Evolutionary conservation across 1,140 invertebrate genomes (phyloP), one percentile per base, ranked within the genome.

Genomic region (Bombus difficillimus): DNA sequence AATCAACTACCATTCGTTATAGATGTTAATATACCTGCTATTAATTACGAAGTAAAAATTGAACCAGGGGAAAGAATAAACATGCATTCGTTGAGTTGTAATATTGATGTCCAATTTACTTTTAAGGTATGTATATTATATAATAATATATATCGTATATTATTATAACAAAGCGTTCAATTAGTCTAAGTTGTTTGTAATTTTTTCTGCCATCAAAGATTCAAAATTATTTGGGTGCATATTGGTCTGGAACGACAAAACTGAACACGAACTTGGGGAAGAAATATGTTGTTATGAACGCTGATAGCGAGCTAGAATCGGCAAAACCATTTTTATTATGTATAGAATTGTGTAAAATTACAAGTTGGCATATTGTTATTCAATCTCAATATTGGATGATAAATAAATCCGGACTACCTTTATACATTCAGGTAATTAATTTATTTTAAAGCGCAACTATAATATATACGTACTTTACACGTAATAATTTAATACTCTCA

Each of bases 351-450:
- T 96, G 96, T 37, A 95, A 96, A 79, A 95, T 95, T n/a, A 95
- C 95, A 81, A 96, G 96, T 85, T 96, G 96, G 93, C 96, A 97
- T 78, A 92, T 98, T 59, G 96, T 97, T 84, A 94, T 99, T 64
- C 97, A 98, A 92, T 96, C 97, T 25, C 98, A 98, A 5, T 98
- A 98, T 94, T 99, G 98, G 98, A 97, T 99, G 92, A 96, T 98
- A 68, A 99, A 99, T 94, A 98, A 98, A 94, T 98, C 98, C 12
- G 97, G 96, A 37, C 95, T 98, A 86, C 96, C 97, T 32, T 93
- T 99, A 79, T 97, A 97, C 91, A 96, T 98, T 64, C 97, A 97
- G 95, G 97, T 98, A 95, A 95, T 32, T 32, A 22, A 37, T 37
- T 28, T 22, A 25, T 25, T 72, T 47, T 18, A 2, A 34, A 34